phyloP scores from a whole-genome alignment of 1,140 invertebrate genomes.

The Rhopalosiphum padi region DNA sequence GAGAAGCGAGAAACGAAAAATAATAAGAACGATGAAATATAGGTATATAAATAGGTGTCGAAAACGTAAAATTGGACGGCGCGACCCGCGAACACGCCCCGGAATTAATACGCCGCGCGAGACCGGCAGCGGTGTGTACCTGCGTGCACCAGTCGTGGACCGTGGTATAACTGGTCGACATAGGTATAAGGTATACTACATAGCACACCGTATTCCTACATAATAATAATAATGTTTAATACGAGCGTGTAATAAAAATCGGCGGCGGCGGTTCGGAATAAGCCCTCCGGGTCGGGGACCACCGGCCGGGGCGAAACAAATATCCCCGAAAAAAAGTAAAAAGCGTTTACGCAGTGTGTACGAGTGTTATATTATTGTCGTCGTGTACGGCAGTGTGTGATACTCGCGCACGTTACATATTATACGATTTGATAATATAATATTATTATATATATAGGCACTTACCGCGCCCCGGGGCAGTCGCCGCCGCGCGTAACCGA shows the following conservation, averaged over 20 bases:
- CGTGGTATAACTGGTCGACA: too few species aligned
- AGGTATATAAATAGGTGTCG: background rate
- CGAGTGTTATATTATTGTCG: background rate
- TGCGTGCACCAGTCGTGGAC: background rate
- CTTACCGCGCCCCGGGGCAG: background rate
- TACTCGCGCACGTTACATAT: background rate
- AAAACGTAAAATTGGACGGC: background rate
- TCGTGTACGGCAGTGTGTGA: too few species aligned
- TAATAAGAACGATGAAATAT: background rate
- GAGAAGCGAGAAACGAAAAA: background rate
- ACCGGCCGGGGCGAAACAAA: constrained; percentile 31
- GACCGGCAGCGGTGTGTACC: background rate
- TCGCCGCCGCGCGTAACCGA: constrained; percentile 36
- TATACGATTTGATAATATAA: too few species aligned
- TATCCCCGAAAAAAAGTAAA: background rate
- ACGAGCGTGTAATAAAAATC: background rate
- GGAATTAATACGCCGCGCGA: background rate
- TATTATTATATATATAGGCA: too few species aligned
- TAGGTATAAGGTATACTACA: background rate
- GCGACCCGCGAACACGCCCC: background rate
- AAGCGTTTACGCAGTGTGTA: background rate
- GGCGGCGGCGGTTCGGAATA: background rate
- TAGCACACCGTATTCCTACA: too few species aligned
- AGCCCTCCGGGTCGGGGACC: constrained; percentile 13
- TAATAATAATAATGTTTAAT: background rate